Evolutionary conservation across 1,140 invertebrate genomes (phyloP).

Genomic region (Battus philenor): DNA sequence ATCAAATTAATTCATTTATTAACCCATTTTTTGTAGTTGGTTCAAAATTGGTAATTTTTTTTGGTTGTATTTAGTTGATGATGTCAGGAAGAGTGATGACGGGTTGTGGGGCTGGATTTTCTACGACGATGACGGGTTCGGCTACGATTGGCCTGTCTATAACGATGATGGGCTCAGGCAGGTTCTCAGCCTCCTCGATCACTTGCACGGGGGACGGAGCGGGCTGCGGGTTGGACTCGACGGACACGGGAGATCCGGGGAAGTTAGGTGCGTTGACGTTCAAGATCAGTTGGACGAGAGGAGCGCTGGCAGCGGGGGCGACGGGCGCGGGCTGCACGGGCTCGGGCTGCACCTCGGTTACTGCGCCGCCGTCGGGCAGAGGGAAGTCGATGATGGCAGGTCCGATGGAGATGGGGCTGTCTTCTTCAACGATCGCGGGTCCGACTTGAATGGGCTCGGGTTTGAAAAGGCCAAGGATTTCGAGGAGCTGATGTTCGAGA

Average conservation of each 20-base stretch:
- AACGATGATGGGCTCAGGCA: conserved; percentile 17
- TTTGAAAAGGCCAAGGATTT: conserved; percentile 16
- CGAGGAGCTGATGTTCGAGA: conserved; percentile 39
- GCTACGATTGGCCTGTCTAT: conserved; percentile 17
- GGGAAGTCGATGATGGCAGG: too few relatives aligned
- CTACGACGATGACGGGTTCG: conserved; percentile 18
- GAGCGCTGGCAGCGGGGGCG: conserved; percentile 20
- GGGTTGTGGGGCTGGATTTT: conserved; percentile 16
- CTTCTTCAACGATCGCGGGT: conserved; percentile 26
- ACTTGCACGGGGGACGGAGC: conserved; percentile 4
- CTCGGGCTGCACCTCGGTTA: conserved; percentile 7
- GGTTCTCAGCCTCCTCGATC: conserved; percentile 2
- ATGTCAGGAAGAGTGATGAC: conserved; percentile 15
- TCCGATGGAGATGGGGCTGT: conserved; percentile 15
- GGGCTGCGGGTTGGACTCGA: background rate
- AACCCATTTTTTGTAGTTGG: too few relatives aligned
- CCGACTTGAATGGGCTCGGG: conserved; percentile 22
- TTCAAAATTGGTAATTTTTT: too few relatives aligned
- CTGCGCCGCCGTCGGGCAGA: too few relatives aligned
- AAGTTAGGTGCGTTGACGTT: background rate
- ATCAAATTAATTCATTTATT: too few relatives aligned
- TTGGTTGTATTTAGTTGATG: conserved; percentile 19
- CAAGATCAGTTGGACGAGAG: background rate
- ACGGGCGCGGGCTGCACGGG: conserved; percentile 25
- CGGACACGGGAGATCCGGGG: background rate